Evolutionary conservation across 2,888 invertebrate genomes (phyloP), one percentile per base, ranked within the genome.

Genomic region (Gisinianus flammeolus): DNA sequence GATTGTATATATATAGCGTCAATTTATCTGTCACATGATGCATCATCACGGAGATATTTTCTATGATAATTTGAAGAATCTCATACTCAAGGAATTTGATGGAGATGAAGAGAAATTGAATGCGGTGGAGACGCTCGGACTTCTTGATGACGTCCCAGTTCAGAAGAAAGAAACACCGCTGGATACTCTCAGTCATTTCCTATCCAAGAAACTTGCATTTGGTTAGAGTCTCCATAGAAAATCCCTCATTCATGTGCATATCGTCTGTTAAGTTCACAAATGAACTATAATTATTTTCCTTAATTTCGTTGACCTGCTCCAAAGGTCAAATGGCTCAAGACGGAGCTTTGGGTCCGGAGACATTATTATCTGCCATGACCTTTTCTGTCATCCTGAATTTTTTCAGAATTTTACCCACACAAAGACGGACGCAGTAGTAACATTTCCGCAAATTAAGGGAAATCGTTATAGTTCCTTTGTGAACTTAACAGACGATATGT

Each of bases 131-230:
- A 92, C 93, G 81, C 89, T 99, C 33, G 98, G 98, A 0, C 88
- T 99, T 0, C 88, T 99, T 70, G 91, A 93, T 22, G 96, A 97
- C 67, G 91, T 91, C 67, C 90, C 90, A 0, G 92, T 98, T 2
- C 90, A 92, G 31, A 98, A 98, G 88, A 88, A 91, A 52, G 91
- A 91, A 81, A 93, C 96, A 0, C 97, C 98, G 0, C 88, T 99
- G 54, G 98, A 98, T 86, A 97, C 98, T 0, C 89, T 99, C 68
- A 95, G 95, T 62, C 91, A 95, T 86, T 96, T 94, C 87, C 89
- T 98, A 58, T 91, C 94, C 75, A 93, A 93, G 83, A 92, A 91
- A 86, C 88, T 98, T 62, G 91, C 91, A 31, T 91, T 93, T 82
- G 93, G 95, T 93, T 88, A 88, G 86, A 85, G 28, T 35, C 16